Conservation (phyloP, 1,140 invertebrate species). For the Leucophenga varia region DNA sequence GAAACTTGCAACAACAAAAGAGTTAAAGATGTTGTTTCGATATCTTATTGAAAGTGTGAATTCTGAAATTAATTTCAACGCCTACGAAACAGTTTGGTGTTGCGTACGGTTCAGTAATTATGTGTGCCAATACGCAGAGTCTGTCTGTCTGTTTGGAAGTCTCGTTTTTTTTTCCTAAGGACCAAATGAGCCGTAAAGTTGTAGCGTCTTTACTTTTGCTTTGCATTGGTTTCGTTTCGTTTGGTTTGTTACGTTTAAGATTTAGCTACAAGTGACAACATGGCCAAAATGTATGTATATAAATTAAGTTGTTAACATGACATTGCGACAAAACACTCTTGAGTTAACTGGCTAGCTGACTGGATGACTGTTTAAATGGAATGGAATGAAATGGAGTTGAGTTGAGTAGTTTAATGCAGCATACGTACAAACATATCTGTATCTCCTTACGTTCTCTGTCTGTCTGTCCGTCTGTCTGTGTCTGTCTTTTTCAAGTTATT, state of each 20-base stretch:
- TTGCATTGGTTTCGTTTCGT: conserved; percentile 1
- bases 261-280: conserved; percentile 16
- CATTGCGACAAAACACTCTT: conserved; percentile 40
- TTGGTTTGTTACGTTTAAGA: background rate
- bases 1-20: conserved; percentile 18
- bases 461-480: no score
- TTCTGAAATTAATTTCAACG: conserved; percentile 51
- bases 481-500: no score
- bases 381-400: no score
- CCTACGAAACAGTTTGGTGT: conserved; percentile 26
- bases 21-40: no score
- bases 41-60: no score
- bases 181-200: background rate
- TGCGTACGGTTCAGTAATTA: background rate
- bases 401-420: no score
- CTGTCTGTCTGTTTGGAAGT: background rate
- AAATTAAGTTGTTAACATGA: conserved; percentile 54
- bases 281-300: conserved; percentile 34
- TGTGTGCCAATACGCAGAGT: no score
- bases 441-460: no score
- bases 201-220: no score
- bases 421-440: no score
- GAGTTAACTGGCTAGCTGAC: background rate
- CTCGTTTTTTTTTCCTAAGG: background rate
- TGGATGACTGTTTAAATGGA: no score